Conservation (phyloP, 1,140 invertebrate genomes). For the Oscheius sp. region DNA sequence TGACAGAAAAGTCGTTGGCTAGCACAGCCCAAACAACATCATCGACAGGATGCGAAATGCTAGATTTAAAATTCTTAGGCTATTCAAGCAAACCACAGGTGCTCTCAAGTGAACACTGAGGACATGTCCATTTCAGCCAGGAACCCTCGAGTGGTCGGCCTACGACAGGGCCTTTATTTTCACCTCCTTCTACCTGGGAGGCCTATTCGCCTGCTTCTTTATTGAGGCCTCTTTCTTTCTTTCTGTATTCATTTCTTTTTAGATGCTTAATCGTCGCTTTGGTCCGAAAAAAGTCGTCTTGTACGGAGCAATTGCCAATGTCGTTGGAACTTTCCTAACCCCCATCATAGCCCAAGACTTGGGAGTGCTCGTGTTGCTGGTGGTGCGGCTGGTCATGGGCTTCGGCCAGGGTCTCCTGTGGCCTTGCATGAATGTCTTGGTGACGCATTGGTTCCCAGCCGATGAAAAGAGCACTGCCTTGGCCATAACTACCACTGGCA, state of each 20-base stretch:
- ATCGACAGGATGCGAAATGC: conserved; percentile 13
- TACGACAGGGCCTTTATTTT: conserved; percentile 53
- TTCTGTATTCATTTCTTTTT: neutral
- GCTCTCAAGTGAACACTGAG: neutral
- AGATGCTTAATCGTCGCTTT: conserved; percentile 15
- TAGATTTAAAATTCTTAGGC: neutral
- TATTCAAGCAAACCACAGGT: neutral
- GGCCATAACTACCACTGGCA: conserved; percentile 56
- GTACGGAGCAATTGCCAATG: conserved; percentile 54
- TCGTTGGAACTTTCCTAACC: conserved; percentile 53
- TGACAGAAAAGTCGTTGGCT: conserved; percentile 34
- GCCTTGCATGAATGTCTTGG: conserved; percentile 58
- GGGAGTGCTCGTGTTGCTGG: conserved; percentile 19
- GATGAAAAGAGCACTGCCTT: conserved; percentile 55
- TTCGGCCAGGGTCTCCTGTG: conserved; percentile 57
- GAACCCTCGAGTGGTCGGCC: conserved; percentile 52
- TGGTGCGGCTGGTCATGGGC: conserved; percentile 51
- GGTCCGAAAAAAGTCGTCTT: conserved; percentile 49
- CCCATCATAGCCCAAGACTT: conserved; percentile 45
- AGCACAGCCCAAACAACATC: neutral
- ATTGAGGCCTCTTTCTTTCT: conserved; percentile 34
- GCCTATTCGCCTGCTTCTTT: conserved; percentile 48
- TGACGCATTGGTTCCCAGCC: conserved; percentile 56
- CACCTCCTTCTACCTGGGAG: conserved; percentile 57
- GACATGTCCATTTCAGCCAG: conserved; percentile 43